Conservation (phyloP, 2,797 vertebrate genomes). For the Channallabes apus region DNA sequence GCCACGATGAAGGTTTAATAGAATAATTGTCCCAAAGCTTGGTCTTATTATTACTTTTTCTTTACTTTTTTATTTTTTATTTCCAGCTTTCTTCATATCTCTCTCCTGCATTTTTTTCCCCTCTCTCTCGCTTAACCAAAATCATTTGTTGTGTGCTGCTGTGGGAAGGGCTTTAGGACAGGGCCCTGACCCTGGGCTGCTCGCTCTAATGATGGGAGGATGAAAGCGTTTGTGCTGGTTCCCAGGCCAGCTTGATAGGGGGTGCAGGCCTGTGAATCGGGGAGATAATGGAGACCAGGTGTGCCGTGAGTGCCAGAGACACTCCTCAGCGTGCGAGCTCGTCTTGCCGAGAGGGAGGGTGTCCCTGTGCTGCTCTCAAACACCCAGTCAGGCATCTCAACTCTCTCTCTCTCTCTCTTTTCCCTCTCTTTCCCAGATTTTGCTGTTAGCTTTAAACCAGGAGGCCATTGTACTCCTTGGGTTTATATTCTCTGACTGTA, state of each 20-base stretch:
- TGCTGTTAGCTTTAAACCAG: not conserved
- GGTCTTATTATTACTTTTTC: slow-evolving; percentile 73
- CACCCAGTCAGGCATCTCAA: slow-evolving; percentile 13
- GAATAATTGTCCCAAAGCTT: slow-evolving; percentile 75
- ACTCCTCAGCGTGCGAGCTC: slow-evolving; percentile 66
- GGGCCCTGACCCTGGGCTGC: slow-evolving; percentile 79
- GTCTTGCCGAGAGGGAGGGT: slow-evolving; percentile 68
- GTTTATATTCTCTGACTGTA: not conserved
- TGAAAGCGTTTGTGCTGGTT: slow-evolving; percentile 81
- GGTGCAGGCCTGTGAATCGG: slow-evolving; percentile 80
- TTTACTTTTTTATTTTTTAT: slow-evolving; percentile 27
- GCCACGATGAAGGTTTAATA: slow-evolving; percentile 71
- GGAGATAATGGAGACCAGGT: slow-evolving; percentile 88
- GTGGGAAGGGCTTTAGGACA: slow-evolving; percentile 77
- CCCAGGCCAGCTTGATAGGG: slow-evolving; percentile 81
- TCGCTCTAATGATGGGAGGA: slow-evolving; percentile 82
- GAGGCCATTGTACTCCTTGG: not conserved
- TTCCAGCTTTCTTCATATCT: slow-evolving; percentile 60
- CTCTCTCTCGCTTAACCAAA: slow-evolving; percentile 67
- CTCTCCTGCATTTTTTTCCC: slow-evolving; percentile 25
- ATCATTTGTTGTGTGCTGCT: slow-evolving; percentile 77
- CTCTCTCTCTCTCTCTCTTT: not conserved
- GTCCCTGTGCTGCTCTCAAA: slow-evolving; percentile 58
- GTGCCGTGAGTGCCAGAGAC: slow-evolving; percentile 76
- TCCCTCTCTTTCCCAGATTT: not conserved